Evolutionary conservation across 2,797 vertebrate species (phyloP), one percentile per base, ranked within the genome.

Genomic region (Manis javanica): DNA sequence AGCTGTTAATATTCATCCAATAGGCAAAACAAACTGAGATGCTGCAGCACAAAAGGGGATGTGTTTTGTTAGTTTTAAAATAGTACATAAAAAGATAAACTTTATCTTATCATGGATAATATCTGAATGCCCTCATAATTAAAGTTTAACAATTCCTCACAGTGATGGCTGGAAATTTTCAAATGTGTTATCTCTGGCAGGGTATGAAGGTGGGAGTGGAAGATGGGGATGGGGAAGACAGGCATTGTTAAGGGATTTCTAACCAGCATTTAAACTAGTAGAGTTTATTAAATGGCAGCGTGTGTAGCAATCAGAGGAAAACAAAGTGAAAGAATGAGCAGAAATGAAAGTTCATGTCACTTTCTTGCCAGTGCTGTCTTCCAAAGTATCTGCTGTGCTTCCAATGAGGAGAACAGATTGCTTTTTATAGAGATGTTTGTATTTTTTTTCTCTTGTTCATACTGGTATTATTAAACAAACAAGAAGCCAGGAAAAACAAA

Each of bases 1-100:
- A 61, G 61, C 64, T 63, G 7, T 19, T 31, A 42, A 53, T 26
- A 79, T 18, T 77, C 77, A 82, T 11, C 55, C 87, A n/a, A 49
- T 0, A 66, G 66, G 64, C 55, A 82, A 74, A 90, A 39, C 6
- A n/a, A 69, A 78, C 2, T 26, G 39, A 96, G 59, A 84, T 31
- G 5, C n/a, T 85, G 13, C 0, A 2, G 53, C 23, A 83, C 51
- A 89, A 71, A 91, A 88, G n/a, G 18, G 21, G 59, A n/a, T 81
- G 88, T 42, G 88, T 51, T 46, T 72, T 79, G 37, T 57, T 87
- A 84, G 64, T 64, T 95, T 83, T 74, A 57, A 91, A 94, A 90
- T 21, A 46, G 57, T 13, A 81, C 2, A n/a, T 24, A 68, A 89
- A 68, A 77, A 82, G 53, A 87, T 63, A 68, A 59, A 37, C 57